A percentile compares a stretch with the other conserved stretches of the same genome.
These are phyloP conservation scores for Callinectes sapidus DNA, from an alignment of 2,888 invertebrate genomes.

Conservation along the genomic window DNA sequence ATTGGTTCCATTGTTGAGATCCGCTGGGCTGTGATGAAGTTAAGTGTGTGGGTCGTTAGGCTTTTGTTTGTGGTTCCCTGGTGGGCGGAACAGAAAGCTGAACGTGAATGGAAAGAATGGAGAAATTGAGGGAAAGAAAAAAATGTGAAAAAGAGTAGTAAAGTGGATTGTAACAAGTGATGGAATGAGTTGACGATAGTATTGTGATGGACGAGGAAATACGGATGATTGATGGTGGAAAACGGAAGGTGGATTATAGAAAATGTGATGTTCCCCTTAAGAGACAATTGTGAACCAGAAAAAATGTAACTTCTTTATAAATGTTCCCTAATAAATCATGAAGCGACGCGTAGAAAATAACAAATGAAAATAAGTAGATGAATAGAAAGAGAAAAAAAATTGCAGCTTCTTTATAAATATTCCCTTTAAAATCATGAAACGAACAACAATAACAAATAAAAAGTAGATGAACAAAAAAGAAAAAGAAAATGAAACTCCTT, in stretches of 20 bases:
- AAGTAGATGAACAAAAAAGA: no score
- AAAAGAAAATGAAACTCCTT: not conserved
- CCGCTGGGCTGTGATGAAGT: not conserved
- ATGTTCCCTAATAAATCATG: not conserved
- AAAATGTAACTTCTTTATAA: not conserved
- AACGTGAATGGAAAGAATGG: not conserved
- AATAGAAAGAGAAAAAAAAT: no score
- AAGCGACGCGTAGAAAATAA: no score
- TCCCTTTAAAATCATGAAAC: no score
- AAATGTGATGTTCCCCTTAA: not conserved
- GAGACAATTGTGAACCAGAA: not conserved
- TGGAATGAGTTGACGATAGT: not conserved
- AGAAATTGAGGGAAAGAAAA: not conserved
- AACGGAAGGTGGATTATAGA: not conserved
- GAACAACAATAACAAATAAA: not conserved
- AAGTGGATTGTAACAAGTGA: not conserved
- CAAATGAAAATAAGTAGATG: no score
- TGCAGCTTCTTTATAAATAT: not conserved
- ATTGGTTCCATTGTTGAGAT: constrained; percentile 13
- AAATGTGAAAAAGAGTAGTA: not conserved
- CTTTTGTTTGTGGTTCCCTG: not conserved
- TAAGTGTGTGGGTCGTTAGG: not conserved
- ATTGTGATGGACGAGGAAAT: not conserved
- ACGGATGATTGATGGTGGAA: not conserved
- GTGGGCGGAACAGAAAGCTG: not conserved